These are phyloP conservation scores for Xiphorhynchus erythropygius DNA, from an alignment of 2,797 vertebrate genomes.

Conservation along the genomic window DNA sequence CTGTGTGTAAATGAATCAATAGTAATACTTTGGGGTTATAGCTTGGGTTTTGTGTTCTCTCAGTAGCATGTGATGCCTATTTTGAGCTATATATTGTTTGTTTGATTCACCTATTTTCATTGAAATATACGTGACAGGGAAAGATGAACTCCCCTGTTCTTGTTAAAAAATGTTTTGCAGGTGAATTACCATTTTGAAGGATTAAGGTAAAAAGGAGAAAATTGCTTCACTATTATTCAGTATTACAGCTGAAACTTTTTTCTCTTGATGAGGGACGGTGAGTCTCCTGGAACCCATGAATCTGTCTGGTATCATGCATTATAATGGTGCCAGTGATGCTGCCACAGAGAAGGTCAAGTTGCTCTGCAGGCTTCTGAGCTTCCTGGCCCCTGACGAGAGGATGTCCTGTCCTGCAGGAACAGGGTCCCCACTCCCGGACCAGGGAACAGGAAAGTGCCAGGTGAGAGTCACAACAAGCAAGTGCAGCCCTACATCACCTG, in stretches of 20 bases:
- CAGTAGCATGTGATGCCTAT: background rate
- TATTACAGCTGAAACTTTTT: background rate
- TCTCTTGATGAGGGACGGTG: background rate
- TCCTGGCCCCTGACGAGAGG: background rate
- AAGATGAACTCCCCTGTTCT: background rate
- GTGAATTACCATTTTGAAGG: background rate
- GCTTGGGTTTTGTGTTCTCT: background rate
- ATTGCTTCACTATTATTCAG: background rate
- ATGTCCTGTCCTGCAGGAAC: background rate
- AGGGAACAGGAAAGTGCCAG: background rate
- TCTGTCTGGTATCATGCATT: background rate
- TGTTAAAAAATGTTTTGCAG: background rate
- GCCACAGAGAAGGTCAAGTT: background rate
- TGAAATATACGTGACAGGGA: background rate
- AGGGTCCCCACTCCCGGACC: background rate
- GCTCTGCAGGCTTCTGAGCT: background rate
- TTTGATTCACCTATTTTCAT: background rate
- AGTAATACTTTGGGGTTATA: background rate
- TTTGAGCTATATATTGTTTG: background rate
- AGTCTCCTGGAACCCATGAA: background rate
- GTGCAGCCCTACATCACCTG: background rate
- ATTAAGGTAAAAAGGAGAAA: background rate
- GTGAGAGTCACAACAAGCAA: background rate
- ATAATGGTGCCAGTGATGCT: background rate
- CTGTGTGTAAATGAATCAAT: accelerated